Conservation (phyloP, 2,113 vertebrate species). For the Orcinus orca region DNA sequence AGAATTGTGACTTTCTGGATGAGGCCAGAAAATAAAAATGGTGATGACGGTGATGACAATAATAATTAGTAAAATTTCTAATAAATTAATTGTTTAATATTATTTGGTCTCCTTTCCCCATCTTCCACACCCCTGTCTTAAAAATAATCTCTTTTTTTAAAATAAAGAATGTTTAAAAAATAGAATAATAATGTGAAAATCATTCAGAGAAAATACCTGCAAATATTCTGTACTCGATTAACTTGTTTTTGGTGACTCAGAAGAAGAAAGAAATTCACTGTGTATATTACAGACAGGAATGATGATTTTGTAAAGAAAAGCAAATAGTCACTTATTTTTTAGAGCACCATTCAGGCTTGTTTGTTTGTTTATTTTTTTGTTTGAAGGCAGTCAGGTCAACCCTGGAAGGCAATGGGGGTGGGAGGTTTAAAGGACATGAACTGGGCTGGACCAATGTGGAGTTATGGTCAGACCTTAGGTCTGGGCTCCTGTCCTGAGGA, state of each 20-base stretch:
- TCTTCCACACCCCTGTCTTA: neutral
- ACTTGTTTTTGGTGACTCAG: neutral
- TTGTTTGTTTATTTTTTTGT: conserved; percentile 12
- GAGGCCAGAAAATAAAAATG: conserved; percentile 41
- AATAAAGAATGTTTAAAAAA: conserved; percentile 35
- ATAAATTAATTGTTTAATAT: neutral
- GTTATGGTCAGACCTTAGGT: neutral
- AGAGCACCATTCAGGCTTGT: neutral
- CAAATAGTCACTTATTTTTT: neutral
- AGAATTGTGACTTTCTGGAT: neutral
- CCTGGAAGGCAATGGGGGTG: neutral
- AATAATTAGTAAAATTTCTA: neutral
- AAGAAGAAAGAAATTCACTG: neutral
- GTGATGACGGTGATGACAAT: neutral
- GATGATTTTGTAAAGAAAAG: neutral
- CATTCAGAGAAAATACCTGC: neutral
- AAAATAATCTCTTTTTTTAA: neutral
- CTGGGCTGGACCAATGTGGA: neutral
- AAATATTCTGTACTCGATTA: neutral
- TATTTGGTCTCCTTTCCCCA: neutral
- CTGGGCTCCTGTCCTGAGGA: neutral
- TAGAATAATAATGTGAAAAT: conserved; percentile 55
- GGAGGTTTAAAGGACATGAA: neutral
- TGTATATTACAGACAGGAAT: neutral
- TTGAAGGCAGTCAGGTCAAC: conserved; percentile 62